These are phyloP conservation scores for Drosophila pandora DNA, from an alignment of 1,140 invertebrate species.

Conservation along the genomic window DNA sequence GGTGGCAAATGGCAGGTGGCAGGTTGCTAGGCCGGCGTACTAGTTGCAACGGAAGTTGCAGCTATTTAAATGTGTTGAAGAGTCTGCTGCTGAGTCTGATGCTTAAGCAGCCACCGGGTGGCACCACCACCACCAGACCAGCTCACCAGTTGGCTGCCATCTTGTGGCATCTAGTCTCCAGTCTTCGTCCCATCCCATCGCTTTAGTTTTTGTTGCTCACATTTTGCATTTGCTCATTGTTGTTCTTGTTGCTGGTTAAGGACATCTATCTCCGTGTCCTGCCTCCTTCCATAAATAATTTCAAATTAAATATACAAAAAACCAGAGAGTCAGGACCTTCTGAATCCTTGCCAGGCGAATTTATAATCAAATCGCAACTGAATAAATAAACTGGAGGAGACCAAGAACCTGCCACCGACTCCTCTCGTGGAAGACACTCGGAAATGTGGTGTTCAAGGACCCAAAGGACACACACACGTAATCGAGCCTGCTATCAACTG, in stretches of 20 bases:
- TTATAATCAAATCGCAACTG: constrained; percentile 43
- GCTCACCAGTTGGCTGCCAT: constrained; percentile 46
- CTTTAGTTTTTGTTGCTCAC: constrained; percentile 37
- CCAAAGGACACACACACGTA: neutral
- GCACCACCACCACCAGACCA: constrained; percentile 18
- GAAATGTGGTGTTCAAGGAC: constrained; percentile 20
- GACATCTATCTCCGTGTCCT: neutral
- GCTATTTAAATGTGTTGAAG: constrained; percentile 76
- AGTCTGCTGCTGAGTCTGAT: constrained; percentile 13
- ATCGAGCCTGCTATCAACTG: constrained; percentile 36
- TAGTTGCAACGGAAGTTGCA: constrained; percentile 72
- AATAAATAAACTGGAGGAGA: constrained; percentile 23
- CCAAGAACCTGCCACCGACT: neutral
- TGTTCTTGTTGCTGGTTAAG: constrained; percentile 29
- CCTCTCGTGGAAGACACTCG: constrained; percentile 20
- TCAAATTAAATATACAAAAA: too few species aligned
- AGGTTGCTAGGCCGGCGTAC: constrained; percentile 33
- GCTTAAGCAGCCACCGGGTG: constrained; percentile 7
- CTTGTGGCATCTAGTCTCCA: constrained; percentile 8
- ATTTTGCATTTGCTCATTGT: constrained; percentile 39
- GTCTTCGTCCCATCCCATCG: neutral
- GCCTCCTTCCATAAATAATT: too few species aligned
- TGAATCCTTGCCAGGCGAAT: constrained; percentile 19
- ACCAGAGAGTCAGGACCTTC: neutral
- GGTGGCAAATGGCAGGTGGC: neutral